phyloP scores from a whole-genome alignment of 2,113 vertebrate genomes.

The Ctenodactylus gundi region DNA sequence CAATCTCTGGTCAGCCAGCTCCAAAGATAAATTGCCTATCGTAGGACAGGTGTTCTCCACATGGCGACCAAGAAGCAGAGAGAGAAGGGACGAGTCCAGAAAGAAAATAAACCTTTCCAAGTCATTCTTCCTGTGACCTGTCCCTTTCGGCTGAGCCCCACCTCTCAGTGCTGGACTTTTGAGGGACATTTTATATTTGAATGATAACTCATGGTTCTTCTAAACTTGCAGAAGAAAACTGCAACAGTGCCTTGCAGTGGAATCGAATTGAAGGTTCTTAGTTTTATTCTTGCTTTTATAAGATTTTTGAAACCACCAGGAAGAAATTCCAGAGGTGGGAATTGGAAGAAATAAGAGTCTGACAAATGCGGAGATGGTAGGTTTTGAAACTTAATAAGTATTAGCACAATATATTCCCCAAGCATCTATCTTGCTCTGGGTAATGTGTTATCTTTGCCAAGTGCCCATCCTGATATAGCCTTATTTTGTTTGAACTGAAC shows the following conservation, averaged over 20 bases:
- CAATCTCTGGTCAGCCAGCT: too few relatives aligned
- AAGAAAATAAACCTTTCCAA: too few relatives aligned
- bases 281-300: not conserved
- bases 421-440: conserved; percentile 77
- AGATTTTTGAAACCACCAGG: conserved; percentile 55
- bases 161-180: too few relatives aligned
- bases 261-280: not conserved
- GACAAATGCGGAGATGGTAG: conserved; percentile 63
- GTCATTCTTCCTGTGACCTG: too few relatives aligned
- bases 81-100: too few relatives aligned
- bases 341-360: conserved; percentile 49
- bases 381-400: conserved; percentile 80
- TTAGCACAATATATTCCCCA: conserved; percentile 80
- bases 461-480: conserved; percentile 74
- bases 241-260: not conserved
- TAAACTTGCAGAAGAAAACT: not conserved
- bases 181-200: too few relatives aligned
- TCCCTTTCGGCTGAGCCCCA: too few relatives aligned
- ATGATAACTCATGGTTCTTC: not conserved
- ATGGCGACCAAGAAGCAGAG: too few relatives aligned
- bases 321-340: conserved; percentile 66
- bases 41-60: too few relatives aligned
- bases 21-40: too few relatives aligned
- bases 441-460: conserved; percentile 81
- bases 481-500: conserved; percentile 78